Evolutionary conservation across 2,797 vertebrate species (phyloP).

Genomic region (Crocidura indochinensis): DNA sequence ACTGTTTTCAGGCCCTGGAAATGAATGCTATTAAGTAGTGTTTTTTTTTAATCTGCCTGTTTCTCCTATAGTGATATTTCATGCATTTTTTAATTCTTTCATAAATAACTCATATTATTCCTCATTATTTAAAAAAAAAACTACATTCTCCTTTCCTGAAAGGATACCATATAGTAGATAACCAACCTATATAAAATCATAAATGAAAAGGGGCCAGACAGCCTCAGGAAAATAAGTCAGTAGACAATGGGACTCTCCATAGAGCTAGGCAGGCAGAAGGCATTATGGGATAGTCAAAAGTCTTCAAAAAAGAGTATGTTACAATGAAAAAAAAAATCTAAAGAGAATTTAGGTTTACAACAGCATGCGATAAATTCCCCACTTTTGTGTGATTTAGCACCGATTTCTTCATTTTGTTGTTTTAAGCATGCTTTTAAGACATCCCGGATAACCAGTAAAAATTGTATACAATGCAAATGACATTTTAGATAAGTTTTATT

Average conservation of each 20-base stretch:
- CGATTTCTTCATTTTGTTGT: slow-evolving; percentile 86
- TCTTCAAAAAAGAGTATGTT: slow-evolving; percentile 82
- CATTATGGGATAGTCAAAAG: slow-evolving; percentile 78
- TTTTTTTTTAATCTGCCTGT: slow-evolving; percentile 86
- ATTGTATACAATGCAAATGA: slow-evolving; percentile 90
- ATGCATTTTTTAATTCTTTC: slow-evolving; percentile 88
- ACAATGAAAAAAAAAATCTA: slow-evolving; percentile 76
- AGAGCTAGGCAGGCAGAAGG: slow-evolving; percentile 79
- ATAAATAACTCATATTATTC: slow-evolving; percentile 91
- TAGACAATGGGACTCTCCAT: slow-evolving; percentile 85
- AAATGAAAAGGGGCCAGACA: slow-evolving; percentile 86
- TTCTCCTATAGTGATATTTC: slow-evolving; percentile 87
- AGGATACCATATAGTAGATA: slow-evolving; percentile 85
- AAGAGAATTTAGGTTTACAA: slow-evolving; percentile 85
- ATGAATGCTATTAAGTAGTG: slow-evolving; percentile 86
- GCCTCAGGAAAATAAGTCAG: slow-evolving; percentile 85
- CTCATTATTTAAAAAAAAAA: slow-evolving; percentile 90
- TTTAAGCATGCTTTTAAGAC: slow-evolving; percentile 89
- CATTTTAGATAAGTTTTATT: slow-evolving; percentile 91
- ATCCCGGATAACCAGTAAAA: slow-evolving; percentile 89
- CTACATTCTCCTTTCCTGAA: slow-evolving; percentile 86
- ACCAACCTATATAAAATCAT: slow-evolving; percentile 86
- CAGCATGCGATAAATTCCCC: slow-evolving; percentile 80
- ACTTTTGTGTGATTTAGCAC: slow-evolving; percentile 86
- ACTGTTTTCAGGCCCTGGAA: slow-evolving; percentile 84